phyloP scores from a whole-genome alignment of 2,113 vertebrate species.

The Neopipo cinnamomea region DNA sequence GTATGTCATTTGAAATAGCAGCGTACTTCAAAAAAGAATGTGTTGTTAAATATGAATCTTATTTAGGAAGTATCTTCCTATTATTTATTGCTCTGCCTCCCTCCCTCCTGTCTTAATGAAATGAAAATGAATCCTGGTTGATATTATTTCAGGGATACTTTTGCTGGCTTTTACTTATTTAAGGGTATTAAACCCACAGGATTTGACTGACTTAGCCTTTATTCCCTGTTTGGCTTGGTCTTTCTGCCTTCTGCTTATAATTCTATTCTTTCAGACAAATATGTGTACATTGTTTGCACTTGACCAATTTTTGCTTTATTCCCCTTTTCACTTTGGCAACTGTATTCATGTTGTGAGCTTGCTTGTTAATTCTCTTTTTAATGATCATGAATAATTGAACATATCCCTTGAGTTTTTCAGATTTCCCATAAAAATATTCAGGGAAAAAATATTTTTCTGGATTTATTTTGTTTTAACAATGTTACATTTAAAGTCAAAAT shows the following conservation, averaged over 20 bases:
- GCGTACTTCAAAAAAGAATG: neutral
- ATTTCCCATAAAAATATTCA: neutral
- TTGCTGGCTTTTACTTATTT: neutral
- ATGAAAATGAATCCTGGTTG: neutral
- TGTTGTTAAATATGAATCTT: neutral
- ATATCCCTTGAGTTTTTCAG: neutral
- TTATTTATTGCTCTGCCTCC: neutral
- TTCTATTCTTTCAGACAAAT: neutral
- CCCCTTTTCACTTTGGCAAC: neutral
- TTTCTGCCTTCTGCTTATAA: neutral
- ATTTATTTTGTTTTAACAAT: neutral
- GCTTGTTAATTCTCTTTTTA: neutral
- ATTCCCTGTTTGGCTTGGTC: neutral
- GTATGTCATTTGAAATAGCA: neutral
- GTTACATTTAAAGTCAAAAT: neutral
- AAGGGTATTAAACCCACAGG: neutral
- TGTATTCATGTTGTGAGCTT: neutral
- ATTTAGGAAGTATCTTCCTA: neutral
- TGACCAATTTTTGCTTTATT: neutral
- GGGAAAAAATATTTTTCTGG: neutral
- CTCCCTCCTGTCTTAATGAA: neutral
- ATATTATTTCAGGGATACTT: neutral
- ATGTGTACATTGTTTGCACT: neutral
- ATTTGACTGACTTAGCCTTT: neutral
- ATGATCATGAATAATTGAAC: constrained; percentile 9